These are phyloP conservation scores for Scrobipalpa costella DNA, from an alignment of 2,888 invertebrate species.

Conservation along the genomic window DNA sequence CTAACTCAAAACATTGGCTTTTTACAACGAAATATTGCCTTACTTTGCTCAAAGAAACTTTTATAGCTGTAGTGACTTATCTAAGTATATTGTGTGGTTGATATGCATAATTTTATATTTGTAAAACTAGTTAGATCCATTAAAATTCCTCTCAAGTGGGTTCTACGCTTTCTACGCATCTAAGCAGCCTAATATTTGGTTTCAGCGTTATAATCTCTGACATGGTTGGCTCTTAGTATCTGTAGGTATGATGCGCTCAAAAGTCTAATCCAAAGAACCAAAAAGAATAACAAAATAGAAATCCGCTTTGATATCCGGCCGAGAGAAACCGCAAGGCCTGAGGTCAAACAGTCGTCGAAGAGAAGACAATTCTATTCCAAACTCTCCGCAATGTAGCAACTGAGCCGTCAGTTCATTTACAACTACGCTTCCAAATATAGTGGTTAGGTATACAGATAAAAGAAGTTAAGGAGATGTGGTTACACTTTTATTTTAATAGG, in stretches of 20 bases:
- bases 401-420: background rate
- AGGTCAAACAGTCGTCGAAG: background rate
- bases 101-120: too few species aligned
- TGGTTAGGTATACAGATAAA: background rate
- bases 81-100: too few species aligned
- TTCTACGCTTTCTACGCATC: too few species aligned
- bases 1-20: constrained; percentile 46
- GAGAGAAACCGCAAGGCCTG: constrained; percentile 6
- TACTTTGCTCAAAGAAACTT: background rate
- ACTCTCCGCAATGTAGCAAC: background rate
- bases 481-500: too few species aligned
- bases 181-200: too few species aligned
- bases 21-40: background rate
- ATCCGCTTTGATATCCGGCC: constrained; percentile 39
- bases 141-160: too few species aligned
- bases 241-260: background rate
- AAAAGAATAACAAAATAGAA: background rate
- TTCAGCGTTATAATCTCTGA: too few species aligned
- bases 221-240: too few species aligned
- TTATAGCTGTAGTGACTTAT: too few species aligned
- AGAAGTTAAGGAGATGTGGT: background rate
- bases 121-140: too few species aligned
- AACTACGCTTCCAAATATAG: background rate
- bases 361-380: constrained; percentile 3
- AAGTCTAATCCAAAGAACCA: background rate